Percentiles rank a stretch among this genome's conserved stretches.
Evolutionary conservation across 2,888 invertebrate genomes (phyloP).

Genomic region (Boloria euphrosyne): DNA sequence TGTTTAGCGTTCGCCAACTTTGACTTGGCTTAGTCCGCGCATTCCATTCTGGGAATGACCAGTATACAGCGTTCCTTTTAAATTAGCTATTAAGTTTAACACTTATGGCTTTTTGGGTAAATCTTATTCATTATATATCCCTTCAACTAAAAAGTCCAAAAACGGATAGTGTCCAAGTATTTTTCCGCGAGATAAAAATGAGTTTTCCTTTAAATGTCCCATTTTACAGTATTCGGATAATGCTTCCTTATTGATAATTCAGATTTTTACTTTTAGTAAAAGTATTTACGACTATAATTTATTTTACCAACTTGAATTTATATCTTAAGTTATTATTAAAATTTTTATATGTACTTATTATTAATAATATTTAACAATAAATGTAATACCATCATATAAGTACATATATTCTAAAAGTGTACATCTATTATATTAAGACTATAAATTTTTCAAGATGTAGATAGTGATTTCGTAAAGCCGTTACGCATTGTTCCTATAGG

Average conservation of each 20-base stretch:
- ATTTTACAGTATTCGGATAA: no score
- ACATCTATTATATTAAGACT: slow-evolving; percentile 14
- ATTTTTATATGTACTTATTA: not conserved
- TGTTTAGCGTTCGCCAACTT: slow-evolving; percentile 27
- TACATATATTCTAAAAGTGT: not conserved
- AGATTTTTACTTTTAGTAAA: no score
- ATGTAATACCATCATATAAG: not conserved
- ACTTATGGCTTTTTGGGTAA: not conserved
- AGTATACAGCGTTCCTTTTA: slow-evolving; percentile 25
- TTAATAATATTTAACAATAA: not conserved
- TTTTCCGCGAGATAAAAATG: no score
- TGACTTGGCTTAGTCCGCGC: slow-evolving; percentile 28
- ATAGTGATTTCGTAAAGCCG: slow-evolving; percentile 42
- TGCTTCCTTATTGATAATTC: no score
- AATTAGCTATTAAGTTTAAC: slow-evolving; percentile 19
- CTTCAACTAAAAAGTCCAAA: not conserved
- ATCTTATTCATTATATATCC: not conserved
- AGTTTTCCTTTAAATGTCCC: no score
- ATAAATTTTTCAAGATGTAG: slow-evolving; percentile 37
- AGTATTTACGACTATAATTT: no score
- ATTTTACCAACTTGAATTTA: no score
- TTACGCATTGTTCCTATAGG: slow-evolving; percentile 51
- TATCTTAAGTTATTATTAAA: not conserved
- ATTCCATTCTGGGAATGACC: slow-evolving; percentile 32
- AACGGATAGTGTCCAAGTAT: no score